Evolutionary conservation across 2,797 vertebrate genomes (phyloP).

Genomic region (Holocentrus rufus): DNA sequence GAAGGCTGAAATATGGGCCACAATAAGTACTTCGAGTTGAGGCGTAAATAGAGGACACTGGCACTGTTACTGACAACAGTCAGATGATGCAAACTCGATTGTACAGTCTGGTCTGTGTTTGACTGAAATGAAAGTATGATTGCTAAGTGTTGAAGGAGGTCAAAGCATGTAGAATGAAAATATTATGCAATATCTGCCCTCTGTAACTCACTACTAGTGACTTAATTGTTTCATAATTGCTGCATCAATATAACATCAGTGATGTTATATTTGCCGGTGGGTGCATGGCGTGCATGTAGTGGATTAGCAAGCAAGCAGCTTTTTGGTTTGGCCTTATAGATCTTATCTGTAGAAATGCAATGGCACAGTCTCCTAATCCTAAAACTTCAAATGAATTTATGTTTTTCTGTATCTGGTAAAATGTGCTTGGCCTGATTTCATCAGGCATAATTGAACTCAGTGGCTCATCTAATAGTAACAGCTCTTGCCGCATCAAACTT

Average conservation of each 20-base stretch:
- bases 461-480: not conserved
- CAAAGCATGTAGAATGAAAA: not conserved
- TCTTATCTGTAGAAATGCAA: not conserved
- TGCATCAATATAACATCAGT: no score
- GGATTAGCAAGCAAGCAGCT: not conserved
- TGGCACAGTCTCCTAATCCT: not conserved
- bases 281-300: no score
- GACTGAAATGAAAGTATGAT: not conserved
- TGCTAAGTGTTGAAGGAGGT: not conserved
- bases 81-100: constrained; percentile 39
- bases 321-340: not conserved
- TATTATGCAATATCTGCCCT: not conserved
- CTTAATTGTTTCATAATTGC: no score
- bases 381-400: not conserved
- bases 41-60: constrained; percentile 1
- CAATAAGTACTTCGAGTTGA: not conserved
- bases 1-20: not conserved
- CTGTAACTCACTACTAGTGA: no score
- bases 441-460: not conserved
- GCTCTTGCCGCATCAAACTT: not conserved
- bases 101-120: constrained; percentile 35
- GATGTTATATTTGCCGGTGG: no score
- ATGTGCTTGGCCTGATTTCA: not conserved
- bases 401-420: not conserved
- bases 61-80: constrained; percentile 25